Percentiles rank a stretch among this genome's conserved stretches.
Evolutionary conservation across 2,888 invertebrate species (phyloP).

Genomic region (Neoscelio sp.): DNA sequence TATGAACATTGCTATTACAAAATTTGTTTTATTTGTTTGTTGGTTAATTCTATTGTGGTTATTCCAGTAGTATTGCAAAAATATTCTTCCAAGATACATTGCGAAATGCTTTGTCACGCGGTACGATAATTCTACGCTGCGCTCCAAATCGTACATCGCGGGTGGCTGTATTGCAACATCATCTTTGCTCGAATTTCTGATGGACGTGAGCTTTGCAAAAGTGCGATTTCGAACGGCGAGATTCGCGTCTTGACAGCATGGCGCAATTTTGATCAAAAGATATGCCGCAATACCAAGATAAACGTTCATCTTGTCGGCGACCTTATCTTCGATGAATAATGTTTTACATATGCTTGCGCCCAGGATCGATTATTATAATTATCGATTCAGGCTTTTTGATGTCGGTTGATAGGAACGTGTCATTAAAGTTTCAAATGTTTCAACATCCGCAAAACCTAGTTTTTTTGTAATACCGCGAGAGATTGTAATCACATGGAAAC

Average conservation of each 20-base stretch:
- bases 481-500: too few relatives aligned
- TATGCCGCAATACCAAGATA: conserved; percentile 37
- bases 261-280: conserved; percentile 44
- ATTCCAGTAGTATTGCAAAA: too few relatives aligned
- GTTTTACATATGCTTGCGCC: conserved; percentile 19
- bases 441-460: conserved; percentile 17
- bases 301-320: conserved; percentile 37
- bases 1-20: too few relatives aligned
- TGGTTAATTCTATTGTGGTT: too few relatives aligned
- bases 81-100: too few relatives aligned
- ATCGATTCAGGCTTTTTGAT: conserved; percentile 20
- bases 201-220: conserved; percentile 21
- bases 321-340: conserved; percentile 37
- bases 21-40: too few relatives aligned
- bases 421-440: conserved; percentile 28
- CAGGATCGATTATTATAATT: conserved; percentile 31
- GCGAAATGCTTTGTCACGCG: background rate
- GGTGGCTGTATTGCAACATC: background rate
- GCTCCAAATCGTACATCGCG: conserved; percentile 1
- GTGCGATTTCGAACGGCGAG: conserved; percentile 16
- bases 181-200: conserved; percentile 33
- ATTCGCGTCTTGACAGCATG: conserved; percentile 10
- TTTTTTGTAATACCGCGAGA: too few relatives aligned
- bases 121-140: background rate
- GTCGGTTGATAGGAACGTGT: conserved; percentile 26